Evolutionary conservation across 2,797 vertebrate genomes (phyloP).

Genomic region (Pseudochirops cupreus): DNA sequence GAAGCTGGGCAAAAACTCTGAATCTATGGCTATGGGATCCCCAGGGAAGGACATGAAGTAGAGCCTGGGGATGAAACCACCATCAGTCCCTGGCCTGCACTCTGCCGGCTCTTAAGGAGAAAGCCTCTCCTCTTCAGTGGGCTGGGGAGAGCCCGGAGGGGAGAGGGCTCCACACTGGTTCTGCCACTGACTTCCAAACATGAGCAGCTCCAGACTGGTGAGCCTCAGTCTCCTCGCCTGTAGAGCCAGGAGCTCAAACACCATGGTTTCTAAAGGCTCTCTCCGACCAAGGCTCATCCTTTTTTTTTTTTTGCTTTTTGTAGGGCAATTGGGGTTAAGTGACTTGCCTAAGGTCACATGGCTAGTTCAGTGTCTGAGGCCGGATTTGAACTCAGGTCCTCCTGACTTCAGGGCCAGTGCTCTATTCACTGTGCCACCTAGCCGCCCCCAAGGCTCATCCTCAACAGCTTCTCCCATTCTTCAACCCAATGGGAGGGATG

Average conservation of each 20-base stretch:
- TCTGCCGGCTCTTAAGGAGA: background rate
- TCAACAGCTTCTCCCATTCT: background rate
- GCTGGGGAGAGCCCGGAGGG: background rate
- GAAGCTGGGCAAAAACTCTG: background rate
- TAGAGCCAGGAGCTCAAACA: background rate
- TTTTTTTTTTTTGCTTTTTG: too few species aligned
- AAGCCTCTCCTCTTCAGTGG: background rate
- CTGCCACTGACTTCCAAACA: too few species aligned
- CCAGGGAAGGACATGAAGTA: background rate
- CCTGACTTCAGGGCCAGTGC: too few species aligned
- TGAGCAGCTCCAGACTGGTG: background rate
- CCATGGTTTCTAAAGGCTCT: background rate
- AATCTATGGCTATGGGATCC: background rate
- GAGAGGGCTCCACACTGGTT: background rate
- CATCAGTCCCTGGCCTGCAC: background rate
- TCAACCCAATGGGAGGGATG: background rate
- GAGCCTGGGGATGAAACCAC: too few species aligned
- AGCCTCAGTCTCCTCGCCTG: background rate
- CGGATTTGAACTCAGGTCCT: too few species aligned
- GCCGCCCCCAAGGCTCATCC: background rate
- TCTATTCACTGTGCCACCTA: too few species aligned
- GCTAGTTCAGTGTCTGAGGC: too few species aligned
- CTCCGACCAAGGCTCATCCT: background rate
- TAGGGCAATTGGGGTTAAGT: too few species aligned
- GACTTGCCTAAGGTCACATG: too few species aligned